Percentiles rank a stretch among this genome's conserved stretches.
These are phyloP conservation scores for Ormyrus labotus DNA, from an alignment of 2,888 invertebrate species.

Conservation along the genomic window DNA sequence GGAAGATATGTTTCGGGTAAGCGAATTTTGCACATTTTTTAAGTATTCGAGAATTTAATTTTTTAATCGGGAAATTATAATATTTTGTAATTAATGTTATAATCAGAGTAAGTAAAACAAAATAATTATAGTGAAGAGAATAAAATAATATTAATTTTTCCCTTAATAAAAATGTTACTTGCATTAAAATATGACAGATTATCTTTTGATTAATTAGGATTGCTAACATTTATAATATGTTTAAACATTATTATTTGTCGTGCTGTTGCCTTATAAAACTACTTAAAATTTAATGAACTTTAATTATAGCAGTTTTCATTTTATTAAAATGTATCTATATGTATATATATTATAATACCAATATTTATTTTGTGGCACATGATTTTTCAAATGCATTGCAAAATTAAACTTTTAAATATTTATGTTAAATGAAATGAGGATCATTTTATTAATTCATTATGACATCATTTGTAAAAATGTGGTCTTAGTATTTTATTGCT, in stretches of 20 bases:
- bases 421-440: no score
- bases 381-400: background rate
- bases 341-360: background rate
- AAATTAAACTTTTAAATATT: background rate
- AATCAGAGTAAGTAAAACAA: no score
- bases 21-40: conserved; percentile 2
- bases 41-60: background rate
- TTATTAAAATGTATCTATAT: no score
- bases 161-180: background rate
- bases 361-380: background rate
- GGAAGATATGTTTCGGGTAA: conserved; percentile 48
- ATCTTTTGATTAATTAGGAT: no score
- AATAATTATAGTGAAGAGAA: no score
- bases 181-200: background rate
- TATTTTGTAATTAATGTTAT: background rate
- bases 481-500: no score
- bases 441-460: no score
- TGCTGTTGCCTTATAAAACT: no score
- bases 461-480: no score
- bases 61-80: background rate
- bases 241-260: no score
- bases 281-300: background rate
- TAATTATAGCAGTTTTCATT: background rate
- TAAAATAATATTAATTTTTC: background rate
- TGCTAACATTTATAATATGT: no score